These are phyloP conservation scores for Rallus limicola DNA, from an alignment of 2,113 vertebrate species.

Conservation along the genomic window DNA sequence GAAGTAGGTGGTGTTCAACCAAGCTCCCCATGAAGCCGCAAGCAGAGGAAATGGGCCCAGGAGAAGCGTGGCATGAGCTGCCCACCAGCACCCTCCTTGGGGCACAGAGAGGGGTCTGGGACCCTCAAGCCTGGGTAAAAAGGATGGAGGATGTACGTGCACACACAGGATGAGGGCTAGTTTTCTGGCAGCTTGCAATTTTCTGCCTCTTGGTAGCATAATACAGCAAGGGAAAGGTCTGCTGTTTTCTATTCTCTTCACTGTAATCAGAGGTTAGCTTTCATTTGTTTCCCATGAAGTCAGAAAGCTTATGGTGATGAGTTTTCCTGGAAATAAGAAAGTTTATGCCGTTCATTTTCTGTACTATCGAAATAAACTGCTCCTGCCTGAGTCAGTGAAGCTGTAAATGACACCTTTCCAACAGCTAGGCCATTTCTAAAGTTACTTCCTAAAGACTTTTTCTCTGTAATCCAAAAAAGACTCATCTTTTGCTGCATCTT, in stretches of 20 bases:
- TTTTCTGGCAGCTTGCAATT: background rate
- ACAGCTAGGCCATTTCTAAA: background rate
- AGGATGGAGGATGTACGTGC: fast-evolving
- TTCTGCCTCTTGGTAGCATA: background rate
- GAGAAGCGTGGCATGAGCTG: background rate
- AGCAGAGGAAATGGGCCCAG: background rate
- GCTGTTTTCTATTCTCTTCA: background rate
- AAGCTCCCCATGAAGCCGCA: background rate
- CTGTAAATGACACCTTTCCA: background rate
- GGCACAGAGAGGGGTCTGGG: too few species aligned
- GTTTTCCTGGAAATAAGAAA: background rate
- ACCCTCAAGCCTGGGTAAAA: background rate
- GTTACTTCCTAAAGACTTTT: background rate
- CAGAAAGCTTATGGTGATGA: background rate
- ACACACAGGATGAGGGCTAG: fast-evolving
- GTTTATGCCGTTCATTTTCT: background rate
- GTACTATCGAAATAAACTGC: background rate
- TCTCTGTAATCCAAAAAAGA: background rate
- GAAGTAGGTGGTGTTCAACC: fast-evolving
- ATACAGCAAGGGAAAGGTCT: background rate
- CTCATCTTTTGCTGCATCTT: background rate
- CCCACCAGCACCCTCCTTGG: background rate
- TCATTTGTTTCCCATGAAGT: background rate
- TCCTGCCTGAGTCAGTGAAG: background rate
- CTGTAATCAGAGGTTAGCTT: background rate